These are phyloP conservation scores for Falco peregrinus DNA, from an alignment of 2,797 vertebrate species.

Conservation along the genomic window DNA sequence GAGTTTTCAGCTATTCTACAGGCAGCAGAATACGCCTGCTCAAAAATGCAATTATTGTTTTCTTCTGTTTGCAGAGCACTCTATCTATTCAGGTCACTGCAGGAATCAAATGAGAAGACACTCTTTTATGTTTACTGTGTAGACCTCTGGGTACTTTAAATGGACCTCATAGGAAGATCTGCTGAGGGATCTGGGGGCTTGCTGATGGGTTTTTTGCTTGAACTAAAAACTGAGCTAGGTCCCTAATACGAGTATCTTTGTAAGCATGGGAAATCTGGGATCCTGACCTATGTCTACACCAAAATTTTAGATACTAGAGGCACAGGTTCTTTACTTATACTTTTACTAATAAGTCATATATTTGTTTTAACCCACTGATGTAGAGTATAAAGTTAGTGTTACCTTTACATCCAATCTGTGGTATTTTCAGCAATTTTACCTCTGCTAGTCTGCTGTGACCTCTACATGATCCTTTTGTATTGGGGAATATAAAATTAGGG, in stretches of 20 bases:
- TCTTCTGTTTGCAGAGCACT: neutral
- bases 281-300: neutral
- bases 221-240: neutral
- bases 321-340: neutral
- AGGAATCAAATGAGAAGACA: conserved; percentile 14
- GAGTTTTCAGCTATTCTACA: conserved; percentile 4
- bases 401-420: neutral
- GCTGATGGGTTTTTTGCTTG: neutral
- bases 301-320: neutral
- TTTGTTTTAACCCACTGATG: neutral
- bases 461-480: neutral
- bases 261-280: neutral
- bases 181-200: neutral
- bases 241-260: neutral
- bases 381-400: neutral
- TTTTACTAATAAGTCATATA: neutral
- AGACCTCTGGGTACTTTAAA: neutral
- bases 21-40: neutral
- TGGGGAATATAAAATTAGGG: neutral
- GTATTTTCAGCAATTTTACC: neutral
- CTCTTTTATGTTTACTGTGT: neutral
- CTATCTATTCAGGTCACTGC: conserved; percentile 33
- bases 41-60: conserved; percentile 38
- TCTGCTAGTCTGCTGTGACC: neutral
- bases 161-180: neutral